These are phyloP conservation scores for Mayetiola destructor DNA, from an alignment of 2,888 invertebrate genomes.

Conservation along the genomic window DNA sequence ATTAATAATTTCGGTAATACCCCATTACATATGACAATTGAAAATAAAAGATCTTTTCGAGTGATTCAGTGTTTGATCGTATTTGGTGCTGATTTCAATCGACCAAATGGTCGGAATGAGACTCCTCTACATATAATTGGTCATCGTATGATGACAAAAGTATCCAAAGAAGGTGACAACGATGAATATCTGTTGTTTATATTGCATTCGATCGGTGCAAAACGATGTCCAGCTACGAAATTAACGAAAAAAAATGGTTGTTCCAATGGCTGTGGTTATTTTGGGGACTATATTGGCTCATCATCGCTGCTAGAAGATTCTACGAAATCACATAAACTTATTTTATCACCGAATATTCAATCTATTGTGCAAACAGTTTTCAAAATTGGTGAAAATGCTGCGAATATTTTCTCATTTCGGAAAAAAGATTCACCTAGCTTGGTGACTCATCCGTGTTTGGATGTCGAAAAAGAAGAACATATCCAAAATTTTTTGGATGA, in stretches of 20 bases:
- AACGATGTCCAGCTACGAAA: slow-evolving; percentile 40
- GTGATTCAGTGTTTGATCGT: slow-evolving; percentile 69
- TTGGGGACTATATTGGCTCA: slow-evolving; percentile 62
- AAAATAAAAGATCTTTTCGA: slow-evolving; percentile 43
- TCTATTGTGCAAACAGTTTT: no score
- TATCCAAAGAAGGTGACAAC: slow-evolving; percentile 37
- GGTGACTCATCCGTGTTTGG: not conserved
- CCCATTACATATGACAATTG: slow-evolving; percentile 73
- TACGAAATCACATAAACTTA: slow-evolving; percentile 45
- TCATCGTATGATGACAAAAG: no score
- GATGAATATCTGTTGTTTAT: slow-evolving; percentile 59
- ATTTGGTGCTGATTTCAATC: slow-evolving; percentile 73
- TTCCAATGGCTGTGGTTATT: slow-evolving; percentile 54
- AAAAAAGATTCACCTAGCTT: no score
- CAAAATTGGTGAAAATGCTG: no score
- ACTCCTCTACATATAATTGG: slow-evolving; percentile 65
- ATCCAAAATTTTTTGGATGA: no score
- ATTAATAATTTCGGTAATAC: slow-evolving; percentile 72
- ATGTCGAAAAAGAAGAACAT: not conserved
- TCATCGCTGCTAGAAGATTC: slow-evolving; percentile 51
- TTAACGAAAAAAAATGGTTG: slow-evolving; percentile 44
- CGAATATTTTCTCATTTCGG: no score
- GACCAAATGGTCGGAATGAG: slow-evolving; percentile 51
- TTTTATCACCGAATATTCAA: no score
- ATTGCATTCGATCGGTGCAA: slow-evolving; percentile 74